These are phyloP conservation scores for Porites rus DNA, from an alignment of 92 coral and sea anemone species.

Conservation along the genomic window DNA sequence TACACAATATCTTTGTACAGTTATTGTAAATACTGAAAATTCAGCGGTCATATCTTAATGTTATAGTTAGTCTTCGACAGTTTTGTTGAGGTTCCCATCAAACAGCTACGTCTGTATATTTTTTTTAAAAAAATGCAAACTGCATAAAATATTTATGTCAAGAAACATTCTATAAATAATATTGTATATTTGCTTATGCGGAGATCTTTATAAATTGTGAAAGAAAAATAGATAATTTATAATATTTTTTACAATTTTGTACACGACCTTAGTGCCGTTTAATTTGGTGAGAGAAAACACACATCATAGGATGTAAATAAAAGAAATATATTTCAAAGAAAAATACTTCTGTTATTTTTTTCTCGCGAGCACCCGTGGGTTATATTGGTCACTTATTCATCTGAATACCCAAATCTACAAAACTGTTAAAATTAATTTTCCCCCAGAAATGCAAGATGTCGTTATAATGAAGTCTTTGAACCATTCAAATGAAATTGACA, in stretches of 20 bases:
- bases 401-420: neutral
- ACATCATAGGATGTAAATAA: slow-evolving; percentile 73
- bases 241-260: slow-evolving; percentile 72
- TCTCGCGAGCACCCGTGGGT: neutral
- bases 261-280: slow-evolving; percentile 66
- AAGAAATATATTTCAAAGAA: slow-evolving; percentile 42
- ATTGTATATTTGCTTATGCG: slow-evolving; percentile 81
- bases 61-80: slow-evolving; percentile 28
- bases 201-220: slow-evolving; percentile 77
- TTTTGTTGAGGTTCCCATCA: slow-evolving; percentile 30
- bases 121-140: slow-evolving; percentile 56
- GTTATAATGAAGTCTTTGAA: too few relatives aligned
- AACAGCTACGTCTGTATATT: slow-evolving; percentile 71
- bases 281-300: slow-evolving; percentile 52
- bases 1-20: slow-evolving; percentile 33
- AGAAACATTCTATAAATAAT: slow-evolving; percentile 74
- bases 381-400: too few relatives aligned
- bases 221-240: slow-evolving; percentile 88
- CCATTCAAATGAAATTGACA: too few relatives aligned
- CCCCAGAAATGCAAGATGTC: too few relatives aligned
- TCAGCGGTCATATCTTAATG: slow-evolving; percentile 16
- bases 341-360: neutral
- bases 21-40: slow-evolving; percentile 41
- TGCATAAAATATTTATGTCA: slow-evolving; percentile 83
- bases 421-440: too few relatives aligned